These are phyloP conservation scores for Otolemur crassicaudatus DNA, from an alignment of 2,797 vertebrate genomes.

Conservation along the genomic window DNA sequence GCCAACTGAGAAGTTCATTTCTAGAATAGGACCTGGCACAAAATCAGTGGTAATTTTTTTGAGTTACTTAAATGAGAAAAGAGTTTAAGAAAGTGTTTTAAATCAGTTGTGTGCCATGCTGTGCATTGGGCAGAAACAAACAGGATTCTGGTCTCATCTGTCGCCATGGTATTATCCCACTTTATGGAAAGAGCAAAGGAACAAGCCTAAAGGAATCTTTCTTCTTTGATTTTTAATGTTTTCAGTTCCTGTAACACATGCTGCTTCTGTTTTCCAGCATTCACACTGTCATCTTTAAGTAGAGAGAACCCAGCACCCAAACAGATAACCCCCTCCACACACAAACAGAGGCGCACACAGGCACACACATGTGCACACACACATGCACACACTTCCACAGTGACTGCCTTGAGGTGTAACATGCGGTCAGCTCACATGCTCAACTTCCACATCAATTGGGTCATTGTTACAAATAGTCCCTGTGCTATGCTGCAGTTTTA, in stretches of 20 bases:
- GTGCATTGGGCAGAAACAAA: background rate
- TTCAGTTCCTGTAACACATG: background rate
- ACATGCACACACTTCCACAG: background rate
- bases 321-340: background rate
- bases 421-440: background rate
- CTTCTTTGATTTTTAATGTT: background rate
- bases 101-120: background rate
- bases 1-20: background rate
- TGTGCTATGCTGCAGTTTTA: background rate
- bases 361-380: background rate
- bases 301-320: background rate
- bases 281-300: background rate
- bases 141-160: background rate
- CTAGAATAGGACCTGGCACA: background rate
- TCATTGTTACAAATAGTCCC: background rate
- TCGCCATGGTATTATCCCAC: background rate
- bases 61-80: background rate
- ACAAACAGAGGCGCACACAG: too few species aligned
- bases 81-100: constrained; percentile 2
- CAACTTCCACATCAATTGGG: background rate
- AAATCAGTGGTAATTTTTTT: background rate
- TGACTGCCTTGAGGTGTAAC: background rate
- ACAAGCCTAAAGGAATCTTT: background rate
- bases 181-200: background rate
- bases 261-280: background rate